phyloP scores from a whole-genome alignment of 1,140 invertebrate species.

The Drosophila varians region DNA sequence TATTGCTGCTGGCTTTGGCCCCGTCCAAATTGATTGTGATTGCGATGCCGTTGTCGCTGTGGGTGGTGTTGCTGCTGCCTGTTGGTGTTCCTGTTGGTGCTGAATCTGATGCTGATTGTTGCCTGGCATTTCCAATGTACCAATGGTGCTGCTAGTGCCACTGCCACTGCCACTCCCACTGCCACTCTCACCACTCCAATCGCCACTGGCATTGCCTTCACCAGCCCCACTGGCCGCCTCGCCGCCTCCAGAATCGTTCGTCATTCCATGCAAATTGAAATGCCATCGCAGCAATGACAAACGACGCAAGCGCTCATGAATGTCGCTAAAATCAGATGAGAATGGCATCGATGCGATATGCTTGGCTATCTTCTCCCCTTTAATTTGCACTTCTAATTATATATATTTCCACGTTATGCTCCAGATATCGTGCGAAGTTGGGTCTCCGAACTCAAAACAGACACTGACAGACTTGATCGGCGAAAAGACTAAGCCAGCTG shows the following conservation, averaged over 20 bases:
- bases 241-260: constrained; percentile 20
- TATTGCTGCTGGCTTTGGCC: constrained; percentile 5
- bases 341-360: constrained; percentile 24
- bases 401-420: neutral
- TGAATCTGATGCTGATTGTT: constrained; percentile 19
- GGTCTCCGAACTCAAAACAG: constrained; percentile 26
- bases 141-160: neutral
- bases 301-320: constrained; percentile 32
- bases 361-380: no score
- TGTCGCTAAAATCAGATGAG: constrained; percentile 26
- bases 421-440: constrained; percentile 10
- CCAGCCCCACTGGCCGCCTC: neutral
- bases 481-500: neutral
- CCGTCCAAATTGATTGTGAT: constrained; percentile 51
- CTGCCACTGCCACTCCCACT: neutral
- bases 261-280: constrained; percentile 55
- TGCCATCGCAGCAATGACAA: constrained; percentile 59
- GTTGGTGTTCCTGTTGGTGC: neutral
- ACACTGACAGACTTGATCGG: constrained; percentile 5
- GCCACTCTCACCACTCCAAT: neutral
- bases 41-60: constrained; percentile 14
- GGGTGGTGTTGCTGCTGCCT: constrained; percentile 13
- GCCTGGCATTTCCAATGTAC: constrained; percentile 7
- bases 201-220: neutral
- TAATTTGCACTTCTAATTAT: neutral